phyloP scores from a whole-genome alignment of 2,797 vertebrate genomes.

The Sciurus vulgaris region DNA sequence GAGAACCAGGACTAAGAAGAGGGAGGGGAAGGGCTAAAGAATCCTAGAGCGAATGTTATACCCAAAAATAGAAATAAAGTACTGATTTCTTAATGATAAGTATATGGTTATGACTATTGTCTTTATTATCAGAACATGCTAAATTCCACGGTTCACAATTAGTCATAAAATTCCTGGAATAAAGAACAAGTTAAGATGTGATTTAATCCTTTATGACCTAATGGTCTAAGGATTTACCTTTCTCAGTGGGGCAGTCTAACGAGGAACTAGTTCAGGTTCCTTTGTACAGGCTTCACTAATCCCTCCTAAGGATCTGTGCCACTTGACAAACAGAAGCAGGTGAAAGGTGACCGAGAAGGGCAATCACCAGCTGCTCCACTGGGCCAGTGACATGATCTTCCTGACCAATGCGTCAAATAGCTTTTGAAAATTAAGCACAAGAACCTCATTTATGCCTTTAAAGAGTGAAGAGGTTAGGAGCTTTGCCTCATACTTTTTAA shows the following conservation, averaged over 20 bases:
- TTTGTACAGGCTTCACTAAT: neutral
- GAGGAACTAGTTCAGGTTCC: neutral
- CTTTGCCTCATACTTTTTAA: neutral
- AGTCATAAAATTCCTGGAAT: neutral
- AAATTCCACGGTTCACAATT: neutral
- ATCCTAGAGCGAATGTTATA: neutral
- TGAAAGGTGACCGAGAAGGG: neutral
- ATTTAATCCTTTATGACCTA: neutral
- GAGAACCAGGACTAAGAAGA: neutral
- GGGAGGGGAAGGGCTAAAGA: neutral
- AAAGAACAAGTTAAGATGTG: neutral
- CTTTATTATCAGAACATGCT: conserved; percentile 44
- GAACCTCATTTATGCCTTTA: neutral
- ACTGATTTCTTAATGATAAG: neutral
- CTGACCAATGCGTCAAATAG: neutral
- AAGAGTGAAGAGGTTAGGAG: neutral
- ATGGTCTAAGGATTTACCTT: neutral
- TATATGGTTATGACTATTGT: neutral
- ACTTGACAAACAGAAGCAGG: neutral
- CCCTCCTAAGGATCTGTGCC: neutral
- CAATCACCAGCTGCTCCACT: neutral
- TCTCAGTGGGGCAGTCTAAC: neutral
- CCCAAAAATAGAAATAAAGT: neutral
- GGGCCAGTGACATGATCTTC: neutral
- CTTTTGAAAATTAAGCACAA: conserved; percentile 21